These are phyloP conservation scores for Coptodon bakossiorum DNA, from an alignment of 2,113 vertebrate genomes.

Conservation along the genomic window DNA sequence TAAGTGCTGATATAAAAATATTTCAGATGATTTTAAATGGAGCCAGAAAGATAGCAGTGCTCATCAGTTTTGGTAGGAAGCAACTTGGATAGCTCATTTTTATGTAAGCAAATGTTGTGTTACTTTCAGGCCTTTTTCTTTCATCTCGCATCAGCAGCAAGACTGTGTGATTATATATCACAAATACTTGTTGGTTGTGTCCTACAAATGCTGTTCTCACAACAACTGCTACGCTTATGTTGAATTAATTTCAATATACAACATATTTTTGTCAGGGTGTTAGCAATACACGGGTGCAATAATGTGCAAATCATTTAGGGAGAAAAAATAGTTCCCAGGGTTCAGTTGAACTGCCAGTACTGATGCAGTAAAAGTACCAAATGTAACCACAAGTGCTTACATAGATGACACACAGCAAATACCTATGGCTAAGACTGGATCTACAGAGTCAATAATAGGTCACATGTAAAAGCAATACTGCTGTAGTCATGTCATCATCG, in stretches of 20 bases:
- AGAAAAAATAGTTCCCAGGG: not conserved
- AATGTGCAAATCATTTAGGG: not conserved
- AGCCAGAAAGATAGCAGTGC: not conserved
- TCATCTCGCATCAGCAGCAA: not conserved
- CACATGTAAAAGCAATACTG: not conserved
- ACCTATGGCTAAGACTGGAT: not conserved
- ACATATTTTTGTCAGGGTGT: not conserved
- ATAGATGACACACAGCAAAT: not conserved
- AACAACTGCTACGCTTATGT: not conserved
- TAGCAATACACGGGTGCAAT: not conserved
- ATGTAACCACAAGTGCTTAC: not conserved
- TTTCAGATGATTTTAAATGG: not conserved
- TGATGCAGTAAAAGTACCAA: not conserved
- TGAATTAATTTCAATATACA: not conserved
- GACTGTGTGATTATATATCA: not conserved
- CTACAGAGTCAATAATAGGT: not conserved
- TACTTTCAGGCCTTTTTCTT: not conserved
- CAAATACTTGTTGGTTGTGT: not conserved
- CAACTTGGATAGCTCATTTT: not conserved
- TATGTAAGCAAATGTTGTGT: not conserved
- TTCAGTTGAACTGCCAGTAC: not conserved
- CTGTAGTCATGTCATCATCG: not conserved
- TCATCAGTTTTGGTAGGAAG: not conserved
- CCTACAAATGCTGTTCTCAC: not conserved
- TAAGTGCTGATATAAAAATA: not conserved